These are phyloP conservation scores for Sorex fumeus DNA, from an alignment of 2,113 vertebrate genomes.

Conservation along the genomic window DNA sequence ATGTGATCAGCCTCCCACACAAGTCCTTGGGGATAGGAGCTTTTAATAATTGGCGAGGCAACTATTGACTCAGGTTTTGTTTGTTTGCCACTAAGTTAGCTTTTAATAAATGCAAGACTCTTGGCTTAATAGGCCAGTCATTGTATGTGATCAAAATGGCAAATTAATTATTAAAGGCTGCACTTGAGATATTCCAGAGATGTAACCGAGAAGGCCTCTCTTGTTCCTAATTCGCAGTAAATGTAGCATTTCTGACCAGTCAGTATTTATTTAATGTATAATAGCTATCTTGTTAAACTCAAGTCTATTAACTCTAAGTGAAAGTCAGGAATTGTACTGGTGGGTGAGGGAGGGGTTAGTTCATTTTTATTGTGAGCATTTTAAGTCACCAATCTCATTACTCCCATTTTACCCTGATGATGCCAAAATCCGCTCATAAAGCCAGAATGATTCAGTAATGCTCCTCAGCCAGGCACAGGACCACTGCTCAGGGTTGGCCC, in stretches of 20 bases:
- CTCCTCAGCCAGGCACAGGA: neutral
- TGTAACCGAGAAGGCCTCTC: neutral
- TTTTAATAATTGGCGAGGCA: constrained; percentile 70
- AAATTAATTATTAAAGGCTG: constrained; percentile 76
- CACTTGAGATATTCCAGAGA: constrained; percentile 64
- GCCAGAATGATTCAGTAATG: neutral
- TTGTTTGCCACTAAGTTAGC: constrained; percentile 77
- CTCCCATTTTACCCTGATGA: neutral
- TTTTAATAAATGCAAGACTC: constrained; percentile 76
- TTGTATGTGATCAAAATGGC: constrained; percentile 71
- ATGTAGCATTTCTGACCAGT: constrained; percentile 44
- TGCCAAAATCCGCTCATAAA: neutral
- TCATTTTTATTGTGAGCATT: neutral
- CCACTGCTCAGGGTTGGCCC: neutral
- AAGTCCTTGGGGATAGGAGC: constrained; percentile 62
- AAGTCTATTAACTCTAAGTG: constrained; percentile 73
- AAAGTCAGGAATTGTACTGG: constrained; percentile 59
- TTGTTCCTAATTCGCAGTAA: neutral
- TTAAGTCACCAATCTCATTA: neutral
- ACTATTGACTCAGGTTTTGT: constrained; percentile 80
- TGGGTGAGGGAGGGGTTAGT: neutral
- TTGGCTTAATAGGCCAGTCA: constrained; percentile 69
- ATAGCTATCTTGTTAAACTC: constrained; percentile 63
- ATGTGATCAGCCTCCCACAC: constrained; percentile 14
- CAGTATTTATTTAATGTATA: constrained; percentile 73